These are phyloP conservation scores for Trichonephila clavipes DNA, from an alignment of 1,140 invertebrate species.

Conservation along the genomic window DNA sequence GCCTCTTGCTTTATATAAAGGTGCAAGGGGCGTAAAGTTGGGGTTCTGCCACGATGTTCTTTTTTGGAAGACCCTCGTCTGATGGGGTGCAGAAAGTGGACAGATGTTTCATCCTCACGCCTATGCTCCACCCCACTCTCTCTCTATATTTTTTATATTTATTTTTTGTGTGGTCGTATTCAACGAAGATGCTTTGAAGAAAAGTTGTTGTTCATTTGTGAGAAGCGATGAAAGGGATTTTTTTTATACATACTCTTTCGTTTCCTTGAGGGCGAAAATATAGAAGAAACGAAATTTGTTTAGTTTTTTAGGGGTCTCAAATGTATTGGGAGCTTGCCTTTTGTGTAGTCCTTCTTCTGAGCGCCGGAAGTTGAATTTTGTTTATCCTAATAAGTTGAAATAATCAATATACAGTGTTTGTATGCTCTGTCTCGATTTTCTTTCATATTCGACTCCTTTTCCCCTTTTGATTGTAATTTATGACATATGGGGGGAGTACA, in stretches of 20 bases:
- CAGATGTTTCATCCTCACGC: constrained; percentile 62
- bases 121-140: constrained; percentile 3
- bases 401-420: constrained; percentile 15
- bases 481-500: not conserved
- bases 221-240: constrained; percentile 42
- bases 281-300: not conserved
- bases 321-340: not conserved
- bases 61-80: not conserved
- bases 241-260: not conserved
- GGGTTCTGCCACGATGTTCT: constrained; percentile 56
- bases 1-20: constrained; percentile 12
- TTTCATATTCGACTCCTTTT: not conserved
- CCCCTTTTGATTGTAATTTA: not conserved
- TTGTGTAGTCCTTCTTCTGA: not conserved
- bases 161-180: not conserved
- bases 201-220: constrained; percentile 64
- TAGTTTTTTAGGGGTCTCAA: not conserved
- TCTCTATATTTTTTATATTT: constrained; percentile 19
- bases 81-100: constrained; percentile 14
- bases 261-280: not conserved
- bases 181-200: constrained; percentile 29
- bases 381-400: constrained; percentile 35
- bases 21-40: constrained; percentile 59
- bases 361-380: constrained; percentile 33
- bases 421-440: not conserved